Evolutionary conservation across 2,888 invertebrate species (phyloP), one percentile per base, ranked within the genome.

Genomic region (Zygogramma bicolorata): DNA sequence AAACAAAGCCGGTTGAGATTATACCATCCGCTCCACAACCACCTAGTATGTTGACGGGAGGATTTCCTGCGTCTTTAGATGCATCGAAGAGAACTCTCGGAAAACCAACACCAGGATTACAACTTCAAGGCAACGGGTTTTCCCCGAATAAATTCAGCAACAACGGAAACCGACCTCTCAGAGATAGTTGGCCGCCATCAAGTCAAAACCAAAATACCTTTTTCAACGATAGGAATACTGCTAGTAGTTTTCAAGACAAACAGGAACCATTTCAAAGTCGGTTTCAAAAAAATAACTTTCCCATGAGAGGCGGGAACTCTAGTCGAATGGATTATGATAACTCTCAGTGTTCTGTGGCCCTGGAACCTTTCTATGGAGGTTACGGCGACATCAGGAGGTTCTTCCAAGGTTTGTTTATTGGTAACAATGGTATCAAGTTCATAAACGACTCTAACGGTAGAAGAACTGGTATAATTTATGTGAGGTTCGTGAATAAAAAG

Each of bases 371-470:
- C 75, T 92, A 90, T 80, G 93, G 94, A 1, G 92, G 92, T 57
- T 95, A 95, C 84, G 92, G 93, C 42, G 97, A 97, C 82, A 89
- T 97, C 0, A 89, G 96, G 10, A 91, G 93, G 66, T 94, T 97
- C 82, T 97, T 97, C 85, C 90, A 91, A 4, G 94, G 94, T 53
- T 86, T 92, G 53, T 86, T 84, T 70, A 94, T 97, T 71, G 92
- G 94, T 57, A 93, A 93, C 80, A 94, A 93, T 81, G 96, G 96
- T 13, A 92, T 97, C 62, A 97, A 97, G 86, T 90, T 97, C 86
- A 92, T 96, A 10, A 95, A 94, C 82, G 95, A 96, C 83, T 90
- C 91, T 42, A 90, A 91, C 78, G 97, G 97, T 0, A 90, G 93
- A 25, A 91, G 95, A 31, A 93, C 93, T 0, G 97, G 97, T 0